phyloP scores from a whole-genome alignment of 2,113 vertebrate genomes.

The Coracopsis vasa region DNA sequence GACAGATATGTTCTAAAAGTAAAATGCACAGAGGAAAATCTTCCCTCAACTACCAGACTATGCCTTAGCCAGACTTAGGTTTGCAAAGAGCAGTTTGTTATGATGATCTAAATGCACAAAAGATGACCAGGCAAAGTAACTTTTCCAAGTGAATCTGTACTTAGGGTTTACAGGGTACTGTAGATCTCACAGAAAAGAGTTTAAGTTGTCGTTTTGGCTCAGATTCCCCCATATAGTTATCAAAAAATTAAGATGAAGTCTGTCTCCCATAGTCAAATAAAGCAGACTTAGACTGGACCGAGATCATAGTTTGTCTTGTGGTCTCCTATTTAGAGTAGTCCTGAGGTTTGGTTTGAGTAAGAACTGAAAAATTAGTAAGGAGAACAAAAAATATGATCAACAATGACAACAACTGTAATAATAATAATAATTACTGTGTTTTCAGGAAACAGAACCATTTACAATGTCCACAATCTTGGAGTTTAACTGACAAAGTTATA shows the following conservation, averaged over 20 bases:
- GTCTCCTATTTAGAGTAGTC: neutral
- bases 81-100: neutral
- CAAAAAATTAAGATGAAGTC: neutral
- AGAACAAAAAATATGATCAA: neutral
- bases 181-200: neutral
- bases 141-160: slow-evolving; percentile 4
- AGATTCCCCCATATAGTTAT: neutral
- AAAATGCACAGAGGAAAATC: neutral
- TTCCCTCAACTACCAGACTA: neutral
- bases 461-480: neutral
- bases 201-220: neutral
- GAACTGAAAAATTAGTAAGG: neutral
- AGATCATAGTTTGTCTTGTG: neutral
- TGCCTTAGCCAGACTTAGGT: neutral
- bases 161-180: neutral
- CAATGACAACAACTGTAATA: neutral
- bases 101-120: neutral
- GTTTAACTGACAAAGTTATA: neutral
- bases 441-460: neutral
- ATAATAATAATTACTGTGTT: neutral
- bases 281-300: neutral
- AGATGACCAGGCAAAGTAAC: neutral
- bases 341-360: neutral
- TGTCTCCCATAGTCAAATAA: neutral
- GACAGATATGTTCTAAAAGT: neutral